Conservation (phyloP, 2,888 invertebrate genomes). For the Ophioninae sp. region DNA sequence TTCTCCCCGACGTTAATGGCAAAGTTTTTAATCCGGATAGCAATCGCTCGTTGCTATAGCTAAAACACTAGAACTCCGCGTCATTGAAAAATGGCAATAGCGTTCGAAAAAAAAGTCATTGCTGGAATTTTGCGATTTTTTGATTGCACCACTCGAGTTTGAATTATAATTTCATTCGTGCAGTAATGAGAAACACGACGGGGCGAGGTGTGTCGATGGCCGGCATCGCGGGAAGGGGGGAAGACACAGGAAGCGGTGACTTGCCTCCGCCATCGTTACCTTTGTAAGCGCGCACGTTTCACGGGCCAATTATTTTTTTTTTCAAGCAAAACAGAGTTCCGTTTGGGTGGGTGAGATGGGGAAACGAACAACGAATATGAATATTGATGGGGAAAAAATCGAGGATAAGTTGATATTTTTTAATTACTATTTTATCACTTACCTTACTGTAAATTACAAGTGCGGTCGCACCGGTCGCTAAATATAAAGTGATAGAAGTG, state of each 20-base stretch:
- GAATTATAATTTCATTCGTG: conserved; percentile 7
- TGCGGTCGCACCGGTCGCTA: conserved; percentile 63
- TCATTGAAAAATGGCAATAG: neutral
- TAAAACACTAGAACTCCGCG: conserved; percentile 55
- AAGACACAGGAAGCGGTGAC: conserved; percentile 47
- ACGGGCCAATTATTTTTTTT: conserved; percentile 1
- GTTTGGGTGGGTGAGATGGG: neutral
- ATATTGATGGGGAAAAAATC: neutral
- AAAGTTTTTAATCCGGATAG: conserved; percentile 25
- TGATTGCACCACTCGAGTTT: neutral
- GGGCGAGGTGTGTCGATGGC: conserved; percentile 42
- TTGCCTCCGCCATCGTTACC: conserved; percentile 57
- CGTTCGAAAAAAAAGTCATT: neutral
- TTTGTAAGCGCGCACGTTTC: conserved; percentile 46
- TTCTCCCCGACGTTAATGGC: neutral
- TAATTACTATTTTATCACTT: conserved; percentile 43
- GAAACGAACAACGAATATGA: neutral
- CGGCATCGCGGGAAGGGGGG: conserved; percentile 36
- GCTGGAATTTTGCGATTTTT: neutral
- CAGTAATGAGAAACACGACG: neutral
- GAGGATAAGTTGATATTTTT: conserved; percentile 19
- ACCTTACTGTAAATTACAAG: conserved; percentile 57
- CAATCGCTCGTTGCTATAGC: conserved; percentile 16
- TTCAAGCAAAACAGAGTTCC: neutral
- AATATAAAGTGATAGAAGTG: conserved; percentile 63